These are phyloP conservation scores for Myathropa florea DNA, from an alignment of 2,888 invertebrate species.

Conservation along the genomic window DNA sequence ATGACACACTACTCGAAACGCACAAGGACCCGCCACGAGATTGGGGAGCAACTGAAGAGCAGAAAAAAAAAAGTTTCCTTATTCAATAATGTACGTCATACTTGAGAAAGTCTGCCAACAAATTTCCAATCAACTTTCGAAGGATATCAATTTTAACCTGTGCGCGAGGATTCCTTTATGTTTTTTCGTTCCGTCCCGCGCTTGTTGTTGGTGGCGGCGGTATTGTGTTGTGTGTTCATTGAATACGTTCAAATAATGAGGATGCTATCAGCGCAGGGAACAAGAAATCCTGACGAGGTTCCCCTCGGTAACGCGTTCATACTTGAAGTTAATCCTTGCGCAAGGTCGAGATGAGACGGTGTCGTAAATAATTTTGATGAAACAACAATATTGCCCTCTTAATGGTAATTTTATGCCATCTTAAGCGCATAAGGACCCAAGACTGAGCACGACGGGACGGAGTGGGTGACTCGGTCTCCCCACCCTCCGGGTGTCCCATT, in stretches of 20 bases:
- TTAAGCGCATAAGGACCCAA: constrained; percentile 9
- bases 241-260: background rate
- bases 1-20: background rate
- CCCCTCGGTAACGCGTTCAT: background rate
- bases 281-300: background rate
- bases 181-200: background rate
- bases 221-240: background rate
- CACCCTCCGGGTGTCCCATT: background rate
- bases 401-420: constrained; percentile 42
- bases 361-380: constrained; percentile 43
- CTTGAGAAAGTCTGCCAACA: constrained; percentile 24
- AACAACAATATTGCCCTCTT: constrained; percentile 40
- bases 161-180: constrained; percentile 4
- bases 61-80: constrained; percentile 13
- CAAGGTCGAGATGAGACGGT: constrained; percentile 15
- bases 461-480: background rate
- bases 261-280: background rate
- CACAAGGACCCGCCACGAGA: background rate
- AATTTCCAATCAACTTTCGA: constrained; percentile 56
- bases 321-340: constrained; percentile 21
- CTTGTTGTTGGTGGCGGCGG: background rate
- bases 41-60: background rate
- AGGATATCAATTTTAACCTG: constrained; percentile 53
- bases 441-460: background rate
- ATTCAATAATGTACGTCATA: constrained; percentile 44